phyloP scores from a whole-genome alignment of 2,113 vertebrate genomes.

The Meleagris gallopavo region DNA sequence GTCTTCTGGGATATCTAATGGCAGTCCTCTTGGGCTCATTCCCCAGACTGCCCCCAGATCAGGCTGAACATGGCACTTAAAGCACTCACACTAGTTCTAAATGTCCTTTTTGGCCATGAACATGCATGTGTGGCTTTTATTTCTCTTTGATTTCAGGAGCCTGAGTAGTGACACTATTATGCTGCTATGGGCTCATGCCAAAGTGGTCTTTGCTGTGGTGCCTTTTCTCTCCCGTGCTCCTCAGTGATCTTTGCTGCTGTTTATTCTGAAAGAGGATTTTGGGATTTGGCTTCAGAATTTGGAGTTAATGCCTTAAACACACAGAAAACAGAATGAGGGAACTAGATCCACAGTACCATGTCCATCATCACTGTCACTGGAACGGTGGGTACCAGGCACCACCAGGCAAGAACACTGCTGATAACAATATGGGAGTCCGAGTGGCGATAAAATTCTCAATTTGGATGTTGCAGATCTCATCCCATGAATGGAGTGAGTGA shows the following conservation, averaged over 20 bases:
- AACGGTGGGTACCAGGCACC: fast-evolving
- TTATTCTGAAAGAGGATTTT: background rate
- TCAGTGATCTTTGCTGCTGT: background rate
- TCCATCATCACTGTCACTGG: fast-evolving
- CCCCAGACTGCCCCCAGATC: fast-evolving
- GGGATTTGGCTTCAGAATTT: background rate
- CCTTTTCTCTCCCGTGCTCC: background rate
- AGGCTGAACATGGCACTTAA: fast-evolving
- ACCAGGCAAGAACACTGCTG: background rate
- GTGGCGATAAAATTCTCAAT: background rate
- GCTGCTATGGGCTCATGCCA: background rate
- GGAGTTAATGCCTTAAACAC: background rate
- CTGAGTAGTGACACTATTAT: background rate
- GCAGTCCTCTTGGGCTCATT: background rate
- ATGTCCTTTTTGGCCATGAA: background rate
- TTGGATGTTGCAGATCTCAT: background rate
- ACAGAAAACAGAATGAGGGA: background rate
- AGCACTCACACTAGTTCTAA: fast-evolving
- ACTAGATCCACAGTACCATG: background rate
- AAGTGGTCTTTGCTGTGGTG: background rate
- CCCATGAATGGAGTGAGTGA: background rate
- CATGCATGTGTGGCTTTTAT: background rate
- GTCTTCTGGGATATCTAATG: background rate
- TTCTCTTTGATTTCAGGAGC: background rate
- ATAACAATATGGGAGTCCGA: background rate